Conservation (phyloP, 1,140 invertebrate genomes). For the Maconellicoccus hirsutus region DNA sequence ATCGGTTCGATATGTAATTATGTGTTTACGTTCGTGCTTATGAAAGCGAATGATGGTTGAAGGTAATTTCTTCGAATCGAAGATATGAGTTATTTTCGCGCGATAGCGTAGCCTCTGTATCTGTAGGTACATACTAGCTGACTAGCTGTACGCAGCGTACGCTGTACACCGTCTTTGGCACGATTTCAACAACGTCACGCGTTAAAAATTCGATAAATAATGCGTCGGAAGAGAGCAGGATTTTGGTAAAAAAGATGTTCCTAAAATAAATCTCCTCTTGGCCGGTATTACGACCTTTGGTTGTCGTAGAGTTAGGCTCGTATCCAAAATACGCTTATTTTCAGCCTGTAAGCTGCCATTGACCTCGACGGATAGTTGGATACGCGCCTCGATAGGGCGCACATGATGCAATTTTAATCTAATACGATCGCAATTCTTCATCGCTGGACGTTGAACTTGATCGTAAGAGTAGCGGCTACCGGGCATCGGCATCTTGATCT, state of each 20-base stretch:
- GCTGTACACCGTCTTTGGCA: too few species aligned
- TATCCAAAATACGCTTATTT: conserved; percentile 10
- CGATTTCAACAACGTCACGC: neutral
- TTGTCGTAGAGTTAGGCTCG: neutral
- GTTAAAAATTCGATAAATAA: neutral
- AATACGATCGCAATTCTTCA: neutral
- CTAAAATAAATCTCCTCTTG: conserved; percentile 11
- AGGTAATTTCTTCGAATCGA: too few species aligned
- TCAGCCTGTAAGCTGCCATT: conserved; percentile 3
- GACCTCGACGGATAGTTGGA: neutral
- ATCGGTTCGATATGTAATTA: too few species aligned
- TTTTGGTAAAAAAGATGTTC: neutral
- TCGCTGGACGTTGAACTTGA: too few species aligned
- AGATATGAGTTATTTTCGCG: too few species aligned
- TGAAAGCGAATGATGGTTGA: too few species aligned
- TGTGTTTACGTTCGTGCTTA: too few species aligned
- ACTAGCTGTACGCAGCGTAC: too few species aligned
- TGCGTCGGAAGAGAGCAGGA: neutral
- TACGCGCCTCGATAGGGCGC: neutral
- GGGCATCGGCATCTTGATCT: too few species aligned
- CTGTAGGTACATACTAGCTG: too few species aligned
- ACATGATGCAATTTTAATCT: neutral
- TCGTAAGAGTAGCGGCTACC: too few species aligned
- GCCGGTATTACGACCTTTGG: neutral
- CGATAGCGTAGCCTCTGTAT: too few species aligned